These are phyloP conservation scores for Cephus pulcher DNA, from an alignment of 2,888 invertebrate genomes.

Conservation along the genomic window DNA sequence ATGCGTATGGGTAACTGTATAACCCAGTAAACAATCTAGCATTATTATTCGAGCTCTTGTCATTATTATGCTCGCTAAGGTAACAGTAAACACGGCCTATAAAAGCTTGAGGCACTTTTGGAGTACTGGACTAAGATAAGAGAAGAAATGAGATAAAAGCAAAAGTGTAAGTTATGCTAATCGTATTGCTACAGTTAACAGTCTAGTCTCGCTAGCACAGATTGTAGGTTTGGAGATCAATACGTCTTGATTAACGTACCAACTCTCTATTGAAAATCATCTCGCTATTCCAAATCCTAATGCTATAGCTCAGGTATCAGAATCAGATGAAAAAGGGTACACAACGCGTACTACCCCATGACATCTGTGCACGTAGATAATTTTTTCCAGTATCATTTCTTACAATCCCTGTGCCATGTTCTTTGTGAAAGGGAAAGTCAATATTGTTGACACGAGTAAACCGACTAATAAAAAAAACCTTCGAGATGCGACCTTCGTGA, in stretches of 20 bases:
- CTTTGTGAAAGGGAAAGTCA: not conserved
- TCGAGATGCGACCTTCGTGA: not conserved
- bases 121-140: not conserved
- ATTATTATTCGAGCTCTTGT: constrained; percentile 3
- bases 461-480: not conserved
- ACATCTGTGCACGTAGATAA: not conserved
- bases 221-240: not conserved
- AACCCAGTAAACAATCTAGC: not conserved
- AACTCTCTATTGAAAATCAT: not conserved
- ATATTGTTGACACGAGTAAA: not conserved
- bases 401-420: not conserved
- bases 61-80: not conserved
- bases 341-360: not conserved
- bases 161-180: not conserved
- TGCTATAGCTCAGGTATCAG: not conserved
- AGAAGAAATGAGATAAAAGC: not conserved
- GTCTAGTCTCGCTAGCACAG: not conserved
- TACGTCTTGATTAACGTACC: not conserved
- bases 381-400: not conserved
- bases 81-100: not conserved
- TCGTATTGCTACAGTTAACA: not conserved
- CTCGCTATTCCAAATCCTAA: not conserved
- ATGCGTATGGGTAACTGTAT: constrained; percentile 1
- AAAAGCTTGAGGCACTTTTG: not conserved
- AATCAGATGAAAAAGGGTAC: not conserved